phyloP scores from a whole-genome alignment of 1,140 invertebrate genomes.

The Pogonognathellus flavescens region DNA sequence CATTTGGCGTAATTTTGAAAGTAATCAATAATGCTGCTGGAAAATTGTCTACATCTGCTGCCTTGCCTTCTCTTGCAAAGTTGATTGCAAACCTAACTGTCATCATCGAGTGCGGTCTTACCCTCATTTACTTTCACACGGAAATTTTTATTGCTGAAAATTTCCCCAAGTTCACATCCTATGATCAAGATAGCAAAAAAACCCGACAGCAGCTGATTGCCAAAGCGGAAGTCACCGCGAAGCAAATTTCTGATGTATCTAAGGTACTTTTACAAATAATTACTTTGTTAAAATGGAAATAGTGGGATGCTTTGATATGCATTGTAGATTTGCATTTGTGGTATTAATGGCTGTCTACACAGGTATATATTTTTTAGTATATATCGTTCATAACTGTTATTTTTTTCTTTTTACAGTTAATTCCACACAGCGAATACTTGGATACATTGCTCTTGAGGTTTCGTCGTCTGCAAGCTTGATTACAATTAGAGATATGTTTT shows the following conservation, averaged over 20 bases:
- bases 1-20: slow-evolving; percentile 59
- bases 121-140: slow-evolving; percentile 54
- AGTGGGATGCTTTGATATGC: too few relatives aligned
- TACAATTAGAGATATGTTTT: too few relatives aligned
- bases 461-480: not conserved
- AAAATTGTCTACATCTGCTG: not conserved
- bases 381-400: too few relatives aligned
- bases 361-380: too few relatives aligned
- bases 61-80: not conserved
- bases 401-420: not conserved
- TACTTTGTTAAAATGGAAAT: too few relatives aligned
- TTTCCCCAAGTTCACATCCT: not conserved
- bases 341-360: too few relatives aligned
- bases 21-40: slow-evolving; percentile 45
- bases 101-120: slow-evolving; percentile 62
- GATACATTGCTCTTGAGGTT: not conserved
- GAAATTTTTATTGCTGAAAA: slow-evolving; percentile 55
- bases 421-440: not conserved
- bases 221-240: slow-evolving; percentile 5
- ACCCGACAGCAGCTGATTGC: not conserved
- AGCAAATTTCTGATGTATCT: not conserved
- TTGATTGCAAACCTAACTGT: not conserved
- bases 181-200: not conserved
- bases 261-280: not conserved
- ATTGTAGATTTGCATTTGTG: too few relatives aligned